A percentile compares a stretch with the other conserved stretches of the same genome.
Conservation (phyloP, 2,888 invertebrate genomes). For the Selenia dentaria region DNA sequence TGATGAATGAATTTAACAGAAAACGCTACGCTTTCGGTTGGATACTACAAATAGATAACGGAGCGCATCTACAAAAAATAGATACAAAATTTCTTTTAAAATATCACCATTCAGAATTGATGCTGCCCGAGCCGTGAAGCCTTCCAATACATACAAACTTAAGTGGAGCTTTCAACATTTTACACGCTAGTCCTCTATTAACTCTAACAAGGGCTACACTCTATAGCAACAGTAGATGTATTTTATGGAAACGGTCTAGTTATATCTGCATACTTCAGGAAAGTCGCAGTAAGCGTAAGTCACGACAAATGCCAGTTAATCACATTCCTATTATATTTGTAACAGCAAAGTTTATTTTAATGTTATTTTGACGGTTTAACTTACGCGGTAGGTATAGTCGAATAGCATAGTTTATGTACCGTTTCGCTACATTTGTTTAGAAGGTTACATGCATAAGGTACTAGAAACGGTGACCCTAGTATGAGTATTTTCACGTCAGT, state of each 20-base stretch:
- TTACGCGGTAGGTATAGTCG: no score
- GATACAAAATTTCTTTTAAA: conserved; percentile 57
- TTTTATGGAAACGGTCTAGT: background rate
- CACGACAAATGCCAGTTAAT: no score
- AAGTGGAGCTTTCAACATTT: conserved; percentile 24
- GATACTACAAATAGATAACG: conserved; percentile 47
- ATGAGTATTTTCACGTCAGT: no score
- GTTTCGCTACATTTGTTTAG: no score
- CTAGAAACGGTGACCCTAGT: no score
- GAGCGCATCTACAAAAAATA: conserved; percentile 55
- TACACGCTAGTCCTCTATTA: conserved; percentile 19
- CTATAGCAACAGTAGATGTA: conserved; percentile 10
- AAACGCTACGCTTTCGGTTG: conserved; percentile 37
- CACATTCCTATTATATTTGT: no score
- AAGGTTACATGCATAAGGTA: no score
- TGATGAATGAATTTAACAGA: conserved; percentile 45
- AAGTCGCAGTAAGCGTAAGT: no score
- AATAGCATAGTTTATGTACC: no score
- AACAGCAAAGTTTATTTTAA: no score
- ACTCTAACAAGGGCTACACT: conserved; percentile 9
- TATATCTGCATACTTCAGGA: no score
- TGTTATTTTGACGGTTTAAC: no score
- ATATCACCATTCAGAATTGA: conserved; percentile 67
- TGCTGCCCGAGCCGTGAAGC: conserved; percentile 49
- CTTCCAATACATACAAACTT: conserved; percentile 35